A percentile compares a stretch with the other conserved stretches of the same genome.
These are phyloP conservation scores for Lordiphosa clarofinis DNA, from an alignment of 1,140 invertebrate species.

Conservation along the genomic window DNA sequence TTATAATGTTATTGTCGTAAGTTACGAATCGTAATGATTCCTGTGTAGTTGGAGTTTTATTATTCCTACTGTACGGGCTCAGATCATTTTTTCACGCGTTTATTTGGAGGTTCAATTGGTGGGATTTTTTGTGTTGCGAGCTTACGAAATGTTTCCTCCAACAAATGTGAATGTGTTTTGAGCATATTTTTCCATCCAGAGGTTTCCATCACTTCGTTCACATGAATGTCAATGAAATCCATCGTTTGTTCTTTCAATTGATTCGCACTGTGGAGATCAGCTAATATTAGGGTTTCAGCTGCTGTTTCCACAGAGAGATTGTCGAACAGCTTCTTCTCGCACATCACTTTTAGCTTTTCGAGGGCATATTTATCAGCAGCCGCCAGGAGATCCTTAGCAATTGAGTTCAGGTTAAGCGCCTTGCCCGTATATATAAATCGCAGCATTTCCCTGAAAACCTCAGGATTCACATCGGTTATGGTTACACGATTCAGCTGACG, in stretches of 20 bases:
- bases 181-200: slow-evolving; percentile 98
- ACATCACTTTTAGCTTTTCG: slow-evolving; percentile 99
- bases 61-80: no score
- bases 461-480: slow-evolving; percentile 98
- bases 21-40: no score
- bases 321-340: slow-evolving; percentile 97
- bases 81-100: slow-evolving; percentile 88
- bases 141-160: slow-evolving; percentile 98
- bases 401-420: slow-evolving; percentile 93
- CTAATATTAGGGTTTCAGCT: slow-evolving; percentile 97
- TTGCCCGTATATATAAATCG: slow-evolving; percentile 83
- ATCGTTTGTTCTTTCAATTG: no score
- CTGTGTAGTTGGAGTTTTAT: no score
- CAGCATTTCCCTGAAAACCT: slow-evolving; percentile 97
- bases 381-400: slow-evolving; percentile 98
- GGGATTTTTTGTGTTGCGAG: slow-evolving; percentile 98
- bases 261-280: slow-evolving; percentile 98
- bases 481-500: slow-evolving; percentile 97
- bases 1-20: no score
- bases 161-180: slow-evolving; percentile 96
- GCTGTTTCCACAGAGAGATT: slow-evolving; percentile 98
- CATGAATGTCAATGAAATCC: slow-evolving; percentile 97
- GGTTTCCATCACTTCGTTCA: slow-evolving; percentile 99
- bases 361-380: slow-evolving; percentile 99
- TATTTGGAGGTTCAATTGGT: slow-evolving; percentile 96